Evolutionary conservation across 2,888 invertebrate species (phyloP), one percentile per base, ranked within the genome.

Genomic region (Eupithecia abbreviata): DNA sequence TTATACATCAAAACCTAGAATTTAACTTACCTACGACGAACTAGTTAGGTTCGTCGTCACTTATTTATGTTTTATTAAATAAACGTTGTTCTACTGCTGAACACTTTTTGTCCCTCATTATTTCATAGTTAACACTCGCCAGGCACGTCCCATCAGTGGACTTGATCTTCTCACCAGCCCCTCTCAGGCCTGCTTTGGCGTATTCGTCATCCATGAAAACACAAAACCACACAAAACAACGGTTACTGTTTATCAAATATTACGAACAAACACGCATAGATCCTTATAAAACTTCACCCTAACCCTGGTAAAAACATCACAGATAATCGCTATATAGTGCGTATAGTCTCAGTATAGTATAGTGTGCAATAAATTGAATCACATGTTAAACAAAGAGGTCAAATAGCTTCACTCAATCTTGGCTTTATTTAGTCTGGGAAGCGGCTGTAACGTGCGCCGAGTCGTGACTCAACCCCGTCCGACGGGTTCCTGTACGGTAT

Each of bases 391-490:
- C 72, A 72, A 72, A 47, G 55, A 65, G 65, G 73, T 73, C 67
- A 51, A 73, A 74, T 30, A 71, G 69, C 49, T 68, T 75, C 72
- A 58, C 72, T 71, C 51, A 72, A 76, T 72, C 58, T 45, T 51
- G 74, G 69, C 49, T 75, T 71, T 79, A 75, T 77, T 76, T 71
- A 71, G 79, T 77, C 78, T 78, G 78, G 73, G 70, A 70, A 74
- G 80, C 78, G 85, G 88, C 86, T 73, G 92, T 89, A 92, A 92
- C 90, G 87, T 86, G 91, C 92, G 86, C 87, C 90, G 79, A 86
- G 83, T 90, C 92, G 92, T 92, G 92, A 92, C 91, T 90, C 86
- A 86, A 84, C 81, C 89, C 82, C 83, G 90, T 86, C 82, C 75
- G 87, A 91, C 92, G 85, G 88, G 92, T 92, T 90, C 86, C 80